Conservation (phyloP, 2,797 vertebrate species). For the Myotis pilosus region DNA sequence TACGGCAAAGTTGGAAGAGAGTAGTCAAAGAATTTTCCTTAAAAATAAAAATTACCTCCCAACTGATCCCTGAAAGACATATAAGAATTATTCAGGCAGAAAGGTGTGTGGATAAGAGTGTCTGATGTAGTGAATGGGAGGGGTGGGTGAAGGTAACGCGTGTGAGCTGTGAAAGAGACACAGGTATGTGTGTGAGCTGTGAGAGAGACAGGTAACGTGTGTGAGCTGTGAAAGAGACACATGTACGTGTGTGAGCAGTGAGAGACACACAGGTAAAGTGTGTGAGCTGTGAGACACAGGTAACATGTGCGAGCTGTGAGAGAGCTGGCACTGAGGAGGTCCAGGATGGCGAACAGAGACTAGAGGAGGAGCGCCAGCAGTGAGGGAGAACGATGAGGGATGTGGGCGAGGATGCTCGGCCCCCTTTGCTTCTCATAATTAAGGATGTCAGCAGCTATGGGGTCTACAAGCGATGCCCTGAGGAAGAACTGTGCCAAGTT, state of each 20-base stretch:
- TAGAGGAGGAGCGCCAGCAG: neutral
- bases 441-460: neutral
- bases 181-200: neutral
- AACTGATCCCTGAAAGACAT: neutral
- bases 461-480: neutral
- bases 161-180: neutral
- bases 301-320: too few species aligned
- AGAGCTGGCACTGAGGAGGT: neutral
- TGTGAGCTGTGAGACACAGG: too few species aligned
- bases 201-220: too few species aligned
- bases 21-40: neutral
- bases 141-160: too few species aligned
- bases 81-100: neutral
- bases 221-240: neutral
- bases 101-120: too few species aligned
- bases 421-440: neutral
- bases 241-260: neutral
- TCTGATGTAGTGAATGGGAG: neutral
- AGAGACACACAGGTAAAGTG: too few species aligned
- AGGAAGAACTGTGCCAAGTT: neutral
- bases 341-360: neutral
- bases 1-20: neutral
- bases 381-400: neutral
- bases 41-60: neutral
- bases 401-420: fast-evolving